Conservation (phyloP, 2,888 invertebrate species). For the Xiphydria camelus region DNA sequence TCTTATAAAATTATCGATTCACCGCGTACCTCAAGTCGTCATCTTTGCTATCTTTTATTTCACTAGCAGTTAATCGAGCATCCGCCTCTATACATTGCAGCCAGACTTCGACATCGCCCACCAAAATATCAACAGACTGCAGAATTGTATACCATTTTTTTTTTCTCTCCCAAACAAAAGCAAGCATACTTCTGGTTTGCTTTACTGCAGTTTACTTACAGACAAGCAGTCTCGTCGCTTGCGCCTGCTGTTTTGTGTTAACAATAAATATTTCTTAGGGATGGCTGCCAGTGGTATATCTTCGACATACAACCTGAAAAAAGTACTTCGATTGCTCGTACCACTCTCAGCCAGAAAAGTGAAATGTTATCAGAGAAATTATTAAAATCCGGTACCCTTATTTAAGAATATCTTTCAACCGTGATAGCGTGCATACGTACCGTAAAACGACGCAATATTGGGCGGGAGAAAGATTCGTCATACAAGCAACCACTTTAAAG, state of each 20-base stretch:
- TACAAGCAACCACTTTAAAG: constrained; percentile 41
- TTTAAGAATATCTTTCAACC: too few species aligned
- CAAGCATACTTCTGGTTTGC: too few species aligned
- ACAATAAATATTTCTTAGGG: constrained; percentile 26
- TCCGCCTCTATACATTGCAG: constrained; percentile 18
- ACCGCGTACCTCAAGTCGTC: too few species aligned
- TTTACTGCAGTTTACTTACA: constrained; percentile 23
- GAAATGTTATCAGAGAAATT: too few species aligned
- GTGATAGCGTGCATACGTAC: too few species aligned
- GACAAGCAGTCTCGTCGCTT: constrained; percentile 27
- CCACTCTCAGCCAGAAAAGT: too few species aligned
- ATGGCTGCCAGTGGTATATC: constrained; percentile 52
- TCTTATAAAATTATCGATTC: too few species aligned
- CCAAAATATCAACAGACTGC: constrained; percentile 33
- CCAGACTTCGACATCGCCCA: constrained; percentile 31
- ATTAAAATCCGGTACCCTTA: too few species aligned
- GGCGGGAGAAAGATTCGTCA: constrained; percentile 32
- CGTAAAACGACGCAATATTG: constrained; percentile 45
- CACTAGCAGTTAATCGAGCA: too few species aligned
- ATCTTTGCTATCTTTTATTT: too few species aligned
- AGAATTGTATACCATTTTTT: constrained; percentile 10
- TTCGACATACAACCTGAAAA: constrained; percentile 47
- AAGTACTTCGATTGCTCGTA: too few species aligned
- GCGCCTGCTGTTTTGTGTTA: constrained; percentile 20
- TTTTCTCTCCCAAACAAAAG: too few species aligned